Conservation (phyloP, 2,113 vertebrate species). For the Stegostoma tigrinum region DNA sequence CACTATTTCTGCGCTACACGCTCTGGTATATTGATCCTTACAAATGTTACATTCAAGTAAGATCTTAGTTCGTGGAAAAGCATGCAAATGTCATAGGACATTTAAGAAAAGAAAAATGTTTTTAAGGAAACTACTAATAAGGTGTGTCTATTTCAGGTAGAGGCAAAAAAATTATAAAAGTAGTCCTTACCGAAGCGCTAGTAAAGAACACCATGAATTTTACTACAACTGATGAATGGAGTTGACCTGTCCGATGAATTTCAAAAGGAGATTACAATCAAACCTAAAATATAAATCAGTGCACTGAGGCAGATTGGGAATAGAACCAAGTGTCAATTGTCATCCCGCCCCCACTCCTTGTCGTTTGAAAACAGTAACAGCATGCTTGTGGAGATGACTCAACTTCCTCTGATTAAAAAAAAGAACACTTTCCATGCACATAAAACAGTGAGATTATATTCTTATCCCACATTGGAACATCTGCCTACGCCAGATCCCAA, state of each 20-base stretch:
- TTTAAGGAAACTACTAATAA: neutral
- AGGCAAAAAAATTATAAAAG: neutral
- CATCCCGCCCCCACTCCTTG: slow-evolving; percentile 38
- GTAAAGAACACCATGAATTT: slow-evolving; percentile 19
- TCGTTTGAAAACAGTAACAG: slow-evolving; percentile 49
- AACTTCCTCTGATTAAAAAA: slow-evolving; percentile 50
- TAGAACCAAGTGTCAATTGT: slow-evolving; percentile 45
- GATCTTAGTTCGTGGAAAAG: neutral
- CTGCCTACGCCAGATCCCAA: slow-evolving; percentile 33
- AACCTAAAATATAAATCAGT: neutral
- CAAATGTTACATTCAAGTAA: neutral
- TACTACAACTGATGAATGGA: neutral
- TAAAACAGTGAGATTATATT: slow-evolving; percentile 42
- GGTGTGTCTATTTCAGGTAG: neutral
- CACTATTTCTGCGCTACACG: neutral
- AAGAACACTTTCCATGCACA: slow-evolving; percentile 46
- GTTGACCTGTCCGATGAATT: slow-evolving; percentile 3
- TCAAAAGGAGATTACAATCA: slow-evolving; percentile 22
- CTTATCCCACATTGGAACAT: slow-evolving; percentile 44
- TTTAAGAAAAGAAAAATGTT: neutral
- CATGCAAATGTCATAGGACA: neutral
- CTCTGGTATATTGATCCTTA: neutral
- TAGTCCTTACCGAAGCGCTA: neutral
- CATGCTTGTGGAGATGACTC: slow-evolving; percentile 42
- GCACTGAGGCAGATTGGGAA: neutral